Base-by-base conservation (phyloP, 2,797 vertebrate genomes). In the Ctenochaetus hawaiiensis region DNA sequence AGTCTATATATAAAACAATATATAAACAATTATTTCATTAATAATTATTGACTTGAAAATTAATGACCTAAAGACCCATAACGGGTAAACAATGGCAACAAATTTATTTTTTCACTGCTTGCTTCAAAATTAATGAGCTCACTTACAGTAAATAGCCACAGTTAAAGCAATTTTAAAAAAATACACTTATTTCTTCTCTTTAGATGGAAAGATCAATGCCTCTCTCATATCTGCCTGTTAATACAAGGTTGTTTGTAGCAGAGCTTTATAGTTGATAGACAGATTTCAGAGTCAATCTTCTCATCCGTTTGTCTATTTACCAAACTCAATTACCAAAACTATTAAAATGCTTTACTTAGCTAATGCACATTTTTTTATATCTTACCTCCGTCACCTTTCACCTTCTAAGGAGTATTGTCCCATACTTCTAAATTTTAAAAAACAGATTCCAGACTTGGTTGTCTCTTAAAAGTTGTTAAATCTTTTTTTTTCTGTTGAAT, bases 401-500 rank as follows among this genome's bases (percentile, higher is more conserved):
- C 6, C 18, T 41, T 18, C 22, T 1, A 44, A 17, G 11, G 16
- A 26, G 17, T 8, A 43, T 39, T 10, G 37, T 18, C 17, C 23
- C 23, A 44, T 12, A 34, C 30, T 34, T 34, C 30, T 34, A 34
- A 6, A 4, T 34, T n/a, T 22, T n/a, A 0, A 37, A 39, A 63
- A 48, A 58, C 7, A 6, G 14, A 17, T 56, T 6, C 56, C 13
- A 23, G 16, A 64, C 12, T 16, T 48, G n/a, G 1, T 14, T 37
- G n/a, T 44, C 44, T 37, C 39, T 43, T 18, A 63, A 69, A 70
- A 60, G 43, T 34, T n/a, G 5, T n/a, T 43, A 34, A 6, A 34
- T 34, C 6, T 53, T 26, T 17, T 63, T 51, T 41, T 30, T 6
- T 20, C 30, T 51, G 34, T 81, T 45, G 57, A 49, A 74, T 66